Base-by-base conservation (phyloP, 2,888 invertebrate genomes). In the Petrolisthes manimaculis region DNA sequence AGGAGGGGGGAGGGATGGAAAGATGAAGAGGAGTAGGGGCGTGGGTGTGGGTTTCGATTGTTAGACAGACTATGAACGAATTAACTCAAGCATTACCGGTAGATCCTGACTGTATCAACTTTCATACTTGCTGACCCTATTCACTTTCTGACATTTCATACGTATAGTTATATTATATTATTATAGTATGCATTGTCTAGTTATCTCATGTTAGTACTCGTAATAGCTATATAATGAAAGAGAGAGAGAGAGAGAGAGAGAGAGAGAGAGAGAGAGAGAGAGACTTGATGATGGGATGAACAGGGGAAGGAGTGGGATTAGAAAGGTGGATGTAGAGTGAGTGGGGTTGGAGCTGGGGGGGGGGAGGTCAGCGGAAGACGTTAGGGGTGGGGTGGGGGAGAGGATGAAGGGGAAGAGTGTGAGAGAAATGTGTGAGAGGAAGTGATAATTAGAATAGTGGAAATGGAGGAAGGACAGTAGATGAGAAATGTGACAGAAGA, bases 111-210 rank as follows among this genome's bases (percentile, higher is more conserved):
- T 0, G 37, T 1, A 37, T 37, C 37, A 37, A 37, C 2, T 37
- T 37, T 37, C 37, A 37, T 37, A 37, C 37, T 37, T 37, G 37
- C 37, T 37, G 37, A 37, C 37, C 37, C 37, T 37, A 37, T 37
- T 37, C 37, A 37, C 9, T 14, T 61, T 61, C 18, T 61, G 61
- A 61, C 12, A 18, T 61, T 61, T 9, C 18, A 61, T 9, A 61
- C 12, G 18, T 61, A 61, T 61, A 61, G 9, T 1, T 1, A 1
- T 18, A 18, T 61, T 61, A 14, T 61, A 14, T 61, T 61, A 61
- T 61, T n/a, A n/a, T n/a, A n/a, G 71, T 71, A n/a, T 71, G 18
- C 71, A 6, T 71, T 71, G n/a, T 71, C 71, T n/a, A 71, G 71
- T 71, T n/a, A 12, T n/a, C n/a, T n/a, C 1, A 37, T 5, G 54